These are phyloP conservation scores for Ochropacha duplaris DNA, from an alignment of 2,888 invertebrate species.

Conservation along the genomic window DNA sequence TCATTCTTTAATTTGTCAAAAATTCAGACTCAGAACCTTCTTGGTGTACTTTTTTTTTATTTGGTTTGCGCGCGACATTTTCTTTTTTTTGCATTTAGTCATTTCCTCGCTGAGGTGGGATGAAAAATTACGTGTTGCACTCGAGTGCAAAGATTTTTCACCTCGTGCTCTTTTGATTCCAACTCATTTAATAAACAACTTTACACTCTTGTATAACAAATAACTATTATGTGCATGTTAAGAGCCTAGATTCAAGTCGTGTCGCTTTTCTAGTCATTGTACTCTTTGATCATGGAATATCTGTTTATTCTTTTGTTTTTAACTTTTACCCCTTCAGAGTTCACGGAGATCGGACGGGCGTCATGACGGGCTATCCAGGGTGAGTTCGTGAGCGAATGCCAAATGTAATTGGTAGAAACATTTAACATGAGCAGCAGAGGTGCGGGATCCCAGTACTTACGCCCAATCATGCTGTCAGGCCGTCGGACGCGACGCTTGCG, in stretches of 20 bases:
- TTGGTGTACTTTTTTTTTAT: too few species aligned
- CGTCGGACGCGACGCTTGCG: constrained; percentile 32
- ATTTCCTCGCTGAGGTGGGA: too few species aligned
- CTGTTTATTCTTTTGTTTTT: background rate
- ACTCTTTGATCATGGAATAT: background rate
- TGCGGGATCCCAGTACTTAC: constrained; percentile 61
- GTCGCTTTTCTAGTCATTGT: background rate
- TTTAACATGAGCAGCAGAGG: constrained; percentile 56
- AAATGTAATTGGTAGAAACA: constrained; percentile 65
- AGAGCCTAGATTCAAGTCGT: background rate
- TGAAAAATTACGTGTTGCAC: too few species aligned
- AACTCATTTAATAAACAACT: too few species aligned
- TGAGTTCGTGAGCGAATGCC: constrained; percentile 68
- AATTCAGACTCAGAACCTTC: too few species aligned
- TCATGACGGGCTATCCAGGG: constrained; percentile 37
- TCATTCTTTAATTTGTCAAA: too few species aligned
- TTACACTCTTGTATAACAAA: too few species aligned
- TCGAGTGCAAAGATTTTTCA: too few species aligned
- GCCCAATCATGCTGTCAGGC: constrained; percentile 75
- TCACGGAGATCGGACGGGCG: constrained; percentile 17
- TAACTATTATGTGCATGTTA: too few species aligned
- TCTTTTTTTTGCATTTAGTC: too few species aligned
- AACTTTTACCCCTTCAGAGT: constrained; percentile 7
- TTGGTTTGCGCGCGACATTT: too few species aligned
- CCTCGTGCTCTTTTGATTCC: too few species aligned